These are phyloP conservation scores for Prionailurus viverrinus DNA, from an alignment of 2,113 vertebrate genomes.

Conservation along the genomic window DNA sequence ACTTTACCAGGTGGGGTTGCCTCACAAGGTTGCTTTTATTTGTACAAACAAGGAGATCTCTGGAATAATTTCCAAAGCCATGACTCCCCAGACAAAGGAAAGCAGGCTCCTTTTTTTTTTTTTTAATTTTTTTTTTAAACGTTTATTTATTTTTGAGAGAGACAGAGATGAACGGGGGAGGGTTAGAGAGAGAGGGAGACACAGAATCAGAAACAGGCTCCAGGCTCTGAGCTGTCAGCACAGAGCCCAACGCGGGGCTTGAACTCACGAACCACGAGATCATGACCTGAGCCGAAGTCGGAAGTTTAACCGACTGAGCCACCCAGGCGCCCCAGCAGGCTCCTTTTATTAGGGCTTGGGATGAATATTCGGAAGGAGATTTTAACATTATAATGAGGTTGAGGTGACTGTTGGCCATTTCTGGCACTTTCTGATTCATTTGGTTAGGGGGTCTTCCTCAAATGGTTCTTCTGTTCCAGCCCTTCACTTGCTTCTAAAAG, in stretches of 20 bases:
- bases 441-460: neutral
- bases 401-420: neutral
- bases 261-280: accelerated
- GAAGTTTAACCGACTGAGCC: too few relatives aligned
- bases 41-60: neutral
- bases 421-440: neutral
- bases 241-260: accelerated
- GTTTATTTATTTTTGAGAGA: too few relatives aligned
- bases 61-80: neutral
- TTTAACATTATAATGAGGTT: neutral
- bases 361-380: neutral
- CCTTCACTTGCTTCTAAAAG: neutral
- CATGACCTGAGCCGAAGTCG: too few relatives aligned
- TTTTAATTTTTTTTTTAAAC: too few relatives aligned
- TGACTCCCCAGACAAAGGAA: neutral
- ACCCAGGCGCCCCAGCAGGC: neutral
- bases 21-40: neutral
- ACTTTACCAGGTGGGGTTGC: neutral
- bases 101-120: neutral
- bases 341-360: neutral
- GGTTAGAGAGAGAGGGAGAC: too few relatives aligned
- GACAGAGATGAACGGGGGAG: too few relatives aligned
- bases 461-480: neutral
- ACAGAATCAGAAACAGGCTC: too few relatives aligned
- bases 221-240: too few relatives aligned